phyloP scores from a whole-genome alignment of 2,113 vertebrate species.

The Microcebus jonahi region DNA sequence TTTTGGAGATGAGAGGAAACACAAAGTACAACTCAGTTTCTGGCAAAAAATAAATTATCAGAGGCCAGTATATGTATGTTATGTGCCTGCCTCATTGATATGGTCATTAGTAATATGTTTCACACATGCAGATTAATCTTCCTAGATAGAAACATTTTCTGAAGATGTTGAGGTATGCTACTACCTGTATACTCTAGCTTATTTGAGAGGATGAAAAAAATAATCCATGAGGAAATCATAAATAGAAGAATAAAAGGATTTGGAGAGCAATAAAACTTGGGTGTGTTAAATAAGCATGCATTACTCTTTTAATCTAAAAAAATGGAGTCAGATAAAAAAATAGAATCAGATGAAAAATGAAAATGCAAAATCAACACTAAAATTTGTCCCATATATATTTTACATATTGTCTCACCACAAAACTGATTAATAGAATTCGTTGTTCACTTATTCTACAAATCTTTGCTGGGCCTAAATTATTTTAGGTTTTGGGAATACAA shows the following conservation, averaged over 20 bases:
- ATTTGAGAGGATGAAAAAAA: conserved; percentile 1
- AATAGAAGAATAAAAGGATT: not conserved
- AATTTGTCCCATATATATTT: not conserved
- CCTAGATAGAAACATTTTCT: not conserved
- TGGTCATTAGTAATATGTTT: not conserved
- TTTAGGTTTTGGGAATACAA: not conserved
- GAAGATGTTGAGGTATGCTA: not conserved
- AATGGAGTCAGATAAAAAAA: not conserved
- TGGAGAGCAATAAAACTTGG: not conserved
- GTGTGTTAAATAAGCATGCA: not conserved
- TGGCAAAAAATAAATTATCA: not conserved
- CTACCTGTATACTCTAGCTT: not conserved
- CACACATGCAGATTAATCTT: not conserved
- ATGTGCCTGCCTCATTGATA: not conserved
- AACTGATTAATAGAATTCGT: not conserved
- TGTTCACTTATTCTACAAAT: not conserved
- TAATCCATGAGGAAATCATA: not conserved
- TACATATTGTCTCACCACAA: not conserved
- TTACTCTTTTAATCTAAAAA: not conserved
- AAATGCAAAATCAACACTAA: not conserved
- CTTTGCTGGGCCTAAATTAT: conserved; percentile 10
- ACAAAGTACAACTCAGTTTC: not conserved
- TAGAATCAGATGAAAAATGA: not conserved
- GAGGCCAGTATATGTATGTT: not conserved
- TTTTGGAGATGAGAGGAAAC: not conserved